A percentile compares a stretch with the other conserved stretches of the same genome.
Evolutionary conservation across 2,888 invertebrate species (phyloP).

Genomic region (Dicycla oo): DNA sequence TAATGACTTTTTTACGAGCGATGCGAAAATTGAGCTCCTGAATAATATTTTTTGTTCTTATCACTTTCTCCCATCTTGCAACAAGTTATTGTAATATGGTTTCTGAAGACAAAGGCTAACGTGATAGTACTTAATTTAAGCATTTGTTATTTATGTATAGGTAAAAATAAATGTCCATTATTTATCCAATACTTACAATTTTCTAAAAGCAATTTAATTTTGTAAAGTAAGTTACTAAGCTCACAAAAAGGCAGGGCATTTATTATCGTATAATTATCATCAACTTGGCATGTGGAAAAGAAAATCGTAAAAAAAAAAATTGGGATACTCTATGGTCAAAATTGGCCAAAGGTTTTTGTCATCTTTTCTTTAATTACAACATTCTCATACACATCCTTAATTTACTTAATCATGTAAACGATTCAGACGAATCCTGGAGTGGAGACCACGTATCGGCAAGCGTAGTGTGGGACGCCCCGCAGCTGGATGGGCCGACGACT

Average conservation of each 20-base stretch:
- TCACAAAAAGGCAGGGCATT: too few relatives aligned
- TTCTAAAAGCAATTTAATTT: not conserved
- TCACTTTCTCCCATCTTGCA: slow-evolving; percentile 47
- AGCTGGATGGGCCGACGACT: too few relatives aligned
- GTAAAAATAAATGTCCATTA: not conserved
- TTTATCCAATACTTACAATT: not conserved
- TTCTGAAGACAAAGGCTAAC: slow-evolving; percentile 16
- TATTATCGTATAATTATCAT: not conserved
- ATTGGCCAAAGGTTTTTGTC: not conserved
- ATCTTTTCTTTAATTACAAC: not conserved
- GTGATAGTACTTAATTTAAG: slow-evolving; percentile 1
- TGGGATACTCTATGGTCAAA: not conserved
- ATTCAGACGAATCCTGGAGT: too few relatives aligned
- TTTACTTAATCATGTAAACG: not conserved
- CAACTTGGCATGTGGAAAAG: not conserved
- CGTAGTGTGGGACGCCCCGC: too few relatives aligned
- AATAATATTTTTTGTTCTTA: slow-evolving; percentile 25
- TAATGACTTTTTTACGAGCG: slow-evolving; percentile 54
- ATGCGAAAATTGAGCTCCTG: slow-evolving; percentile 43
- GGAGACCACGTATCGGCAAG: too few relatives aligned
- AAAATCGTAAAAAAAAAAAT: not conserved
- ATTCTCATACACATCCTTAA: not conserved
- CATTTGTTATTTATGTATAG: not conserved
- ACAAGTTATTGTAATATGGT: slow-evolving; percentile 9
- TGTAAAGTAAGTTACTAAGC: not conserved